Evolutionary conservation across 2,113 vertebrate genomes (phyloP).

Genomic region (Pelodiscus sinensis): DNA sequence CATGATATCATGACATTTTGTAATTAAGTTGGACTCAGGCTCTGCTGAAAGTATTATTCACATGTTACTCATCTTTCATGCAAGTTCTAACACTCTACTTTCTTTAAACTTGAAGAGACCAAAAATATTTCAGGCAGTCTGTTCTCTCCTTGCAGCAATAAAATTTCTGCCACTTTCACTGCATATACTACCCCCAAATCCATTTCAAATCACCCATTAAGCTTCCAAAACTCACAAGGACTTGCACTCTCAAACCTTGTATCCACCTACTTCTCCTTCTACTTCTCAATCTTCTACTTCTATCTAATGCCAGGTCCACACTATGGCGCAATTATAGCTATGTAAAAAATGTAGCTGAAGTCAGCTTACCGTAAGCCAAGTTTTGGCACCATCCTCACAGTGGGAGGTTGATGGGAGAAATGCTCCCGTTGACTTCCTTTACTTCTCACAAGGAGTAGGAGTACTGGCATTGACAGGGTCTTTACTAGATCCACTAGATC

Average conservation of each 20-base stretch:
- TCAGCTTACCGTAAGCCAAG: too few species aligned
- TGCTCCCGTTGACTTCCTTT: too few species aligned
- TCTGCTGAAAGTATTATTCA: background rate
- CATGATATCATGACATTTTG: background rate
- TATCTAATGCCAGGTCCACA: background rate
- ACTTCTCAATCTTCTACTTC: background rate
- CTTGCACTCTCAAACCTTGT: background rate
- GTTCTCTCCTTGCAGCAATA: background rate
- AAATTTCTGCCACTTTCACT: background rate
- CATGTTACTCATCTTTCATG: fast-evolving
- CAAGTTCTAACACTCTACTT: background rate
- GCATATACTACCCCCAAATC: conserved; percentile 8
- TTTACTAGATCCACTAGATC: too few species aligned
- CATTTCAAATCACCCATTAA: background rate
- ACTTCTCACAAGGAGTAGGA: too few species aligned
- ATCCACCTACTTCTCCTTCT: background rate
- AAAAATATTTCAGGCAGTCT: background rate
- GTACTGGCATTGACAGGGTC: too few species aligned
- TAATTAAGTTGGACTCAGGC: fast-evolving
- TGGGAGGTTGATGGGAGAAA: too few species aligned
- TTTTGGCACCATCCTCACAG: too few species aligned
- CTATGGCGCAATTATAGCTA: too few species aligned
- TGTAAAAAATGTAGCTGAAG: too few species aligned
- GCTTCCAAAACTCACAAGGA: conserved; percentile 24
- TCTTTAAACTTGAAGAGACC: background rate